Percentiles rank a stretch among this genome's conserved stretches.
Conservation (phyloP, 2,888 invertebrate species). For the Synergus umbraculus region DNA sequence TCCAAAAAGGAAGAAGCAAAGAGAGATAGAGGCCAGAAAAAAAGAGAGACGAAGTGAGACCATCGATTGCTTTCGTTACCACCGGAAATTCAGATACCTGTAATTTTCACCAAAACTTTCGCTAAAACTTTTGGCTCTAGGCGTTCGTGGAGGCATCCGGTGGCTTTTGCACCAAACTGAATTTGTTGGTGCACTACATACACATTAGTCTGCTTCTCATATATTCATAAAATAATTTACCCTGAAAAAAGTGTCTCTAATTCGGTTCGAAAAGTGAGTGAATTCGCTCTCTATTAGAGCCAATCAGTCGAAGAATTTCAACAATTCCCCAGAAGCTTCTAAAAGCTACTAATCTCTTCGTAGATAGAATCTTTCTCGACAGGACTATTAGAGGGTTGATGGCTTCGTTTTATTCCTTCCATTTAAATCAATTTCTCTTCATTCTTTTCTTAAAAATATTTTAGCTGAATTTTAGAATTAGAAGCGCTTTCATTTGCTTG, state of each 20-base stretch:
- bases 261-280: background rate
- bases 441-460: background rate
- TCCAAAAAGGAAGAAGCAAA: constrained; percentile 16
- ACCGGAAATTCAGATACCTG: constrained; percentile 65
- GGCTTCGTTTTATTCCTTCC: background rate
- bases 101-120: constrained; percentile 69
- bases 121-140: constrained; percentile 51
- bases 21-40: constrained; percentile 18
- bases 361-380: background rate
- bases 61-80: constrained; percentile 63
- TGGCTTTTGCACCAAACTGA: constrained; percentile 18
- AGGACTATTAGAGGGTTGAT: background rate
- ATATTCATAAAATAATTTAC: constrained; percentile 20
- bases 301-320: constrained; percentile 20
- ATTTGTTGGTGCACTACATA: constrained; percentile 16
- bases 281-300: background rate
- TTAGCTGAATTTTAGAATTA: no score
- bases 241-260: constrained; percentile 20
- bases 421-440: background rate
- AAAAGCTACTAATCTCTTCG: no score
- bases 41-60: constrained; percentile 40
- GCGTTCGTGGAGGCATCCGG: constrained; percentile 38
- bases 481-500: no score
- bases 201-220: background rate
- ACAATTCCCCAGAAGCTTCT: constrained; percentile 8